These are phyloP conservation scores for Podarcis lilfordi DNA, from an alignment of 2,797 vertebrate species.

Conservation along the genomic window DNA sequence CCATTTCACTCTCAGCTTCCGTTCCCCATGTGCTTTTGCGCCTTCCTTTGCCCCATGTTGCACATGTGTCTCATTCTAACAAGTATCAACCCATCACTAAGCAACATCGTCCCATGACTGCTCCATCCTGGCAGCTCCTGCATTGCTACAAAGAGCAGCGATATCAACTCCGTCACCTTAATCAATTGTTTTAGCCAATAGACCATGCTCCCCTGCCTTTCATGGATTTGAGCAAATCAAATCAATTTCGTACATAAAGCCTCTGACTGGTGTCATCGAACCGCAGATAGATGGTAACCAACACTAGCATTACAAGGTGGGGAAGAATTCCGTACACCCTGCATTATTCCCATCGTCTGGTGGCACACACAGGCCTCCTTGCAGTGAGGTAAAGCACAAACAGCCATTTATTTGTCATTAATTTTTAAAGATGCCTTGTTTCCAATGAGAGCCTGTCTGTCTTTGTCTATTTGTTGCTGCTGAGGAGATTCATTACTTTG, in stretches of 20 bases:
- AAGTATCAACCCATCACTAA: background rate
- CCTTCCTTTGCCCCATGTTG: background rate
- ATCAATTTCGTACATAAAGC: background rate
- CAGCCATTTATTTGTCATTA: constrained; percentile 59
- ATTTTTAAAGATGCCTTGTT: constrained; percentile 66
- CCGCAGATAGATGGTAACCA: background rate
- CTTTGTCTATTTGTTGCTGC: constrained; percentile 71
- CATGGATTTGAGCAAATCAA: background rate
- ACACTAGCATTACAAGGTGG: background rate
- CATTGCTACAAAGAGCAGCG: background rate
- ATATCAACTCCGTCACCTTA: background rate
- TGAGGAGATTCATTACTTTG: constrained; percentile 75
- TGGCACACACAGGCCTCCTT: background rate
- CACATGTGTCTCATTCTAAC: background rate
- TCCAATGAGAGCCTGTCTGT: constrained; percentile 59
- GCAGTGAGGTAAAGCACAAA: background rate
- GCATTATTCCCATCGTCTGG: background rate
- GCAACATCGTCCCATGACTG: background rate
- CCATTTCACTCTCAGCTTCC: background rate
- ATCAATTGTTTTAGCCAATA: background rate
- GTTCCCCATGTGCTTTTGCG: background rate
- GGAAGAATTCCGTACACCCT: constrained; percentile 2
- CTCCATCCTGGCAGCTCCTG: no score
- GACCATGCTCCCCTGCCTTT: background rate
- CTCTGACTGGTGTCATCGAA: background rate